These are phyloP conservation scores for Atrichornis clamosus DNA, from an alignment of 2,113 vertebrate species.

Conservation along the genomic window DNA sequence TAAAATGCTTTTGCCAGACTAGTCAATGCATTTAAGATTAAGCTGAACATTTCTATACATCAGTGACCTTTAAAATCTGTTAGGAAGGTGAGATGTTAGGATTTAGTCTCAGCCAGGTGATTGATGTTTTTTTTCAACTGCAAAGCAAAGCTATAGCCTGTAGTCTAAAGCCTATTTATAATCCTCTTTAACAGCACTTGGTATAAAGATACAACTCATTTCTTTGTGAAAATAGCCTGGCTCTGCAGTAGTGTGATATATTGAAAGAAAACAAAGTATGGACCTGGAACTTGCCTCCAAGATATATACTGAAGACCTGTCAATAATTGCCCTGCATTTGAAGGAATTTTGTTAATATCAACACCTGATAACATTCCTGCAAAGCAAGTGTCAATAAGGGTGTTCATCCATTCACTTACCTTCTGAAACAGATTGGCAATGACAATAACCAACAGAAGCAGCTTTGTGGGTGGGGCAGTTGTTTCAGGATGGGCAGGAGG, in stretches of 20 bases:
- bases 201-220: conserved; percentile 57
- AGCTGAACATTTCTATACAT: conserved; percentile 58
- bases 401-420: background rate
- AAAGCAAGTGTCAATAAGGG: background rate
- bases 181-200: conserved; percentile 53
- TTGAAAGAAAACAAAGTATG: conserved; percentile 41
- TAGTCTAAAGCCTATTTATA: conserved; percentile 64
- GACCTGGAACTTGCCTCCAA: background rate
- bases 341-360: background rate
- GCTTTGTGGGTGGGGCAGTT: background rate
- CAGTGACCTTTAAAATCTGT: conserved; percentile 65
- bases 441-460: background rate
- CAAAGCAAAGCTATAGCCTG: conserved; percentile 55
- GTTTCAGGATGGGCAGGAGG: background rate
- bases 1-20: conserved; percentile 39
- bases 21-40: conserved; percentile 61
- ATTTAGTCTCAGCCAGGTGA: conserved; percentile 62
- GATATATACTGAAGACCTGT: background rate
- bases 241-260: background rate
- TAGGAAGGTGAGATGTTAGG: conserved; percentile 59
- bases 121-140: conserved; percentile 53
- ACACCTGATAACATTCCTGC: background rate
- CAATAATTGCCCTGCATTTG: background rate
- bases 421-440: background rate
- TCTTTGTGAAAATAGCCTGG: conserved; percentile 53